Evolutionary conservation across 2,113 vertebrate species (phyloP).

Genomic region (Hippocampus guttulatus): DNA sequence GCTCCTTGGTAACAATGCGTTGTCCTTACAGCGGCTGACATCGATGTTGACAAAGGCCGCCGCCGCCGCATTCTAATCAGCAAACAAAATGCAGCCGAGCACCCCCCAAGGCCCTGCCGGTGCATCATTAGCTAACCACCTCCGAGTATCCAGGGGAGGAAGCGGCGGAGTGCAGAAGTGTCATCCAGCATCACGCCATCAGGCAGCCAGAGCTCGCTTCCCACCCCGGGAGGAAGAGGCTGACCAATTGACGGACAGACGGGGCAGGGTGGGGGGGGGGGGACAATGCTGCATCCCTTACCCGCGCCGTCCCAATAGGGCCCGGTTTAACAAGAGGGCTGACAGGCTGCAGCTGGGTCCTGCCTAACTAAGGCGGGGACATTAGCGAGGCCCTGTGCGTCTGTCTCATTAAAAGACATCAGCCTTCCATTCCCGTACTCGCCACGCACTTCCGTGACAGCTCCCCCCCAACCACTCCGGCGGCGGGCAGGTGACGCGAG

Average conservation of each 20-base stretch:
- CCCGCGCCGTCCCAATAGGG: constrained; percentile 57
- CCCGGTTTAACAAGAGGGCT: constrained; percentile 88
- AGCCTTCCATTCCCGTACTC: constrained; percentile 89
- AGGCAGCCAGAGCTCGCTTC: constrained; percentile 66
- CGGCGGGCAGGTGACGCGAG: constrained; percentile 64
- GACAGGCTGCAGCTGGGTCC: constrained; percentile 95
- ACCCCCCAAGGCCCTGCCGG: constrained; percentile 77
- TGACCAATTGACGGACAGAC: constrained; percentile 83
- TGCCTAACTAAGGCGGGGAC: constrained; percentile 86
- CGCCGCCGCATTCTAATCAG: constrained; percentile 89
- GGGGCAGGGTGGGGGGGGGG: constrained; percentile 69
- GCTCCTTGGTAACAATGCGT: constrained; percentile 87
- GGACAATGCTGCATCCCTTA: constrained; percentile 60
- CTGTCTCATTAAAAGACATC: constrained; percentile 99
- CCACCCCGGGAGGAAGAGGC: constrained; percentile 72
- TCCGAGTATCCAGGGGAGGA: constrained; percentile 64
- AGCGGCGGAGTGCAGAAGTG: constrained; percentile 61
- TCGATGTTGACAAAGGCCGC: constrained; percentile 90
- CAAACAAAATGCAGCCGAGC: constrained; percentile 88
- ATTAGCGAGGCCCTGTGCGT: constrained; percentile 93
- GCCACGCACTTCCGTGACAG: constrained; percentile 88
- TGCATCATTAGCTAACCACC: constrained; percentile 84
- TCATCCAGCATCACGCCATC: constrained; percentile 53
- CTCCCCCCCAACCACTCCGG: constrained; percentile 82
- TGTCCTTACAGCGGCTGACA: constrained; percentile 84